Base-by-base conservation (phyloP, 2,888 invertebrate genomes). In the Abrostola triplasia region DNA sequence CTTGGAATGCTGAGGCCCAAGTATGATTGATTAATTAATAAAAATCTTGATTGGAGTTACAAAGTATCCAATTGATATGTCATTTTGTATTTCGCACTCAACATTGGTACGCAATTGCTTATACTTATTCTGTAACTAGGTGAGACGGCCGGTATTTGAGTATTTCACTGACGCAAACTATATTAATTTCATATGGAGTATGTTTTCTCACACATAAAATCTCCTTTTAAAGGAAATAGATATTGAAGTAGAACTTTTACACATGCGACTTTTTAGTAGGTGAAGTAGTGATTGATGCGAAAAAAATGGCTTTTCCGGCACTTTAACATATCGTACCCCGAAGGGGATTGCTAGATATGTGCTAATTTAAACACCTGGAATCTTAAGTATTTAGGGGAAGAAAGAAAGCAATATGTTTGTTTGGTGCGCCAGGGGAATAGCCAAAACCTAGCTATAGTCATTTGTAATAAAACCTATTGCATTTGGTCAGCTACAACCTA, bases 141-240 rank as follows among this genome's bases (percentile, higher is more conserved):
- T n/a, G 44, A 41, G 40, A 36, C 42, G 42, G 6, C 42, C 40
- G 58, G 68, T 69, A 56, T 54, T 56, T 69, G n/a, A n/a, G n/a
- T n/a, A 47, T 68, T 55, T 68, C 62, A 68, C 55, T 73, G 69
- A 68, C 54, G 2, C 37, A 44, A 11, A 40, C 9, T 48, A 59
- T 59, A 55, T 50, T 5, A 8, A 41, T 58, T 55, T 70, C 49
- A 55, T 44, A 49, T 55, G 47, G 73, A 68, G 36, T 61, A 51
- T 73, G 53, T 73, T 73, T 70, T 73, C 54, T 49, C 51, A 73
- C 42, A 68, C 55, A 52, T 55, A 40, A 36, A n/a, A 57, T 24
- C 35, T 7, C 53, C 47, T 50, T 60, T 35, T 57, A 54, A 9
- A 8, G 44, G n/a, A 0, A 5, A 11, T 5, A 13, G 41, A 42